A percentile compares a stretch with the other conserved stretches of the same genome.
phyloP scores from a whole-genome alignment of 2,888 invertebrate species.

The Copidosoma aretas region DNA sequence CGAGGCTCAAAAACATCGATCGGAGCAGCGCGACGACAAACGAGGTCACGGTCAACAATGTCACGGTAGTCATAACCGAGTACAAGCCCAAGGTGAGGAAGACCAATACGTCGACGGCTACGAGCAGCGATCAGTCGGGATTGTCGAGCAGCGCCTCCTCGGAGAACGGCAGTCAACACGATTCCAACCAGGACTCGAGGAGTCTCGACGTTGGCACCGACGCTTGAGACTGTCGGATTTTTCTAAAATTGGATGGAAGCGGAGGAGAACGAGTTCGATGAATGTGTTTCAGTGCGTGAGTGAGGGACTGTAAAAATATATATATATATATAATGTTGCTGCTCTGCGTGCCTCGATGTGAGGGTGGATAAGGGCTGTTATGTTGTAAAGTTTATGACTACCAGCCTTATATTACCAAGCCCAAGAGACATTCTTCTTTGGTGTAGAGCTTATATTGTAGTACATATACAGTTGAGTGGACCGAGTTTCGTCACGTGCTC shows the following conservation, averaged over 20 bases:
- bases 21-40: constrained; percentile 90
- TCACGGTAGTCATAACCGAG: constrained; percentile 96
- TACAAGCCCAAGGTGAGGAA: constrained; percentile 79
- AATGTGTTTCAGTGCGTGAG: constrained; percentile 19
- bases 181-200: constrained; percentile 64
- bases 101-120: constrained; percentile 48
- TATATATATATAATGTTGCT: too few relatives aligned
- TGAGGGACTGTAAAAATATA: not conserved
- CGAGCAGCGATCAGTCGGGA: constrained; percentile 61
- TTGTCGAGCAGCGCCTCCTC: constrained; percentile 63
- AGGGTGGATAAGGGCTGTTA: too few relatives aligned
- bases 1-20: constrained; percentile 90
- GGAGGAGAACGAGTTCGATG: constrained; percentile 39
- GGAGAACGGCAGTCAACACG: constrained; percentile 64
- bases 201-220: constrained; percentile 63
- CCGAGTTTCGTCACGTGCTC: too few relatives aligned
- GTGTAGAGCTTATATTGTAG: too few relatives aligned
- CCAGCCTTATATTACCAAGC: too few relatives aligned
- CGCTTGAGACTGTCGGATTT: constrained; percentile 46
- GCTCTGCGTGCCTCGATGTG: too few relatives aligned
- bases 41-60: constrained; percentile 95
- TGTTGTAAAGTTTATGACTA: too few relatives aligned
- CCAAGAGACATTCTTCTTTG: too few relatives aligned
- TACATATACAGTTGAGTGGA: too few relatives aligned
- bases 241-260: constrained; percentile 11